Conservation (phyloP, 2,797 vertebrate genomes). For the Fistularia commersonii region DNA sequence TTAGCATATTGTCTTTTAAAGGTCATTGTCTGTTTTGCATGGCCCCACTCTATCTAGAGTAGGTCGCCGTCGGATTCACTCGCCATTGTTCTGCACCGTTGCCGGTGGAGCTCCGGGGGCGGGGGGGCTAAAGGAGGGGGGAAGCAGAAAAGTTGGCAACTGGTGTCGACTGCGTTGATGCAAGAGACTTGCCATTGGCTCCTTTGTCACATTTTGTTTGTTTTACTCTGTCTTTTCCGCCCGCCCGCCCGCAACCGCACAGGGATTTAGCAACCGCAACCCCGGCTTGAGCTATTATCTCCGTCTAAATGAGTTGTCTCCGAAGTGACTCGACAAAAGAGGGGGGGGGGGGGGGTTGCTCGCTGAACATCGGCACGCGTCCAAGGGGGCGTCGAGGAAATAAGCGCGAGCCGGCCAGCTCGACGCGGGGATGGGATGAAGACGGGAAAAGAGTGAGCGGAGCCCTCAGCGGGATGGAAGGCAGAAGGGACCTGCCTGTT, state of each 20-base stretch:
- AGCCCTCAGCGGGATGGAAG: conserved; percentile 47
- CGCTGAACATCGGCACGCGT: conserved; percentile 68
- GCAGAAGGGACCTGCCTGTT: conserved; percentile 62
- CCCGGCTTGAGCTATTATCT: conserved; percentile 30
- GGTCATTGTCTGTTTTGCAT: conserved; percentile 78
- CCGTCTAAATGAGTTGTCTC: conserved; percentile 49
- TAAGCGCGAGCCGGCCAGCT: conserved; percentile 18
- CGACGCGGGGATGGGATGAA: conserved; percentile 32
- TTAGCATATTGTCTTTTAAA: conserved; percentile 79
- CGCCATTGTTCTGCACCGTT: conserved; percentile 65
- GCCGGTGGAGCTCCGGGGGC: conserved; percentile 13
- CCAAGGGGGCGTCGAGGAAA: conserved; percentile 56
- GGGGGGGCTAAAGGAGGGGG: background rate
- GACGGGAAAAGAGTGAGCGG: conserved; percentile 21
- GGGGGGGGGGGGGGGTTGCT: no score
- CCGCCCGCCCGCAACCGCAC: conserved; percentile 9
- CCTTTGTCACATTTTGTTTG: background rate
- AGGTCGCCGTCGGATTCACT: conserved; percentile 55
- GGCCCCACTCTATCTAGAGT: conserved; percentile 64
- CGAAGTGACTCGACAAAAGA: conserved; percentile 55
- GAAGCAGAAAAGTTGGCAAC: conserved; percentile 40
- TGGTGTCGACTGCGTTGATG: conserved; percentile 12
- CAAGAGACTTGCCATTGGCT: conserved; percentile 14
- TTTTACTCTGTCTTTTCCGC: conserved; percentile 4
- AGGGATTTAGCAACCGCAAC: conserved; percentile 13